phyloP scores from a whole-genome alignment of 2,797 vertebrate genomes.

The Thamnophis elegans region DNA sequence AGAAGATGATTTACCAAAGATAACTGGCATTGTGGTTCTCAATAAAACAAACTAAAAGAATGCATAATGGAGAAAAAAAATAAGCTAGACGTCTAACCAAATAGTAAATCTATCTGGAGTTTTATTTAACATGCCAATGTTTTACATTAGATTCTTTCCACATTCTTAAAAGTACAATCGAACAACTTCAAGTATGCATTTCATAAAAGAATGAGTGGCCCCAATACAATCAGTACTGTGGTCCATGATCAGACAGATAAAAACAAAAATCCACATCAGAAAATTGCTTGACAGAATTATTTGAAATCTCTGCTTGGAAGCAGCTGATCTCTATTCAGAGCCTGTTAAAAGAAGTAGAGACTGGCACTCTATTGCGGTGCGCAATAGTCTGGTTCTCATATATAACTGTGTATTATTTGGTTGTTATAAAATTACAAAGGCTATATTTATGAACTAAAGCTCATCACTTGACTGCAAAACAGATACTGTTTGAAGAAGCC shows the following conservation, averaged over 20 bases:
- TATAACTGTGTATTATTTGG: conserved; percentile 5
- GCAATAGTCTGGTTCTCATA: neutral
- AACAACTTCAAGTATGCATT: neutral
- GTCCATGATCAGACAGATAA: neutral
- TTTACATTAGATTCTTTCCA: neutral
- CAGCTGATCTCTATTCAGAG: neutral
- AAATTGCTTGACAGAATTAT: neutral
- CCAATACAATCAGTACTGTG: neutral
- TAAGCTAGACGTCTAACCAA: neutral
- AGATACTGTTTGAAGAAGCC: conserved; percentile 49
- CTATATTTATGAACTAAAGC: conserved; percentile 15
- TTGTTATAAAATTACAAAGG: conserved; percentile 18
- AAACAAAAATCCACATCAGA: neutral
- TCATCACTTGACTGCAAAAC: conserved; percentile 46
- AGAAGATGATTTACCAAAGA: neutral
- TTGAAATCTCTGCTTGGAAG: neutral
- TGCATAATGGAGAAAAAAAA: neutral
- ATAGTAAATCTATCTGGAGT: neutral
- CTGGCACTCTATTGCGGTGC: neutral
- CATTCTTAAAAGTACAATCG: neutral
- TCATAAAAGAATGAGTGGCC: neutral
- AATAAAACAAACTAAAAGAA: neutral
- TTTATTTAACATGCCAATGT: neutral
- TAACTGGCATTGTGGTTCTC: neutral
- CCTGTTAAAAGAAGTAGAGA: neutral